A percentile compares a stretch with the other conserved stretches of the same genome.
Conservation (phyloP, 2,888 invertebrate genomes). For the Dasypogon diadema region DNA sequence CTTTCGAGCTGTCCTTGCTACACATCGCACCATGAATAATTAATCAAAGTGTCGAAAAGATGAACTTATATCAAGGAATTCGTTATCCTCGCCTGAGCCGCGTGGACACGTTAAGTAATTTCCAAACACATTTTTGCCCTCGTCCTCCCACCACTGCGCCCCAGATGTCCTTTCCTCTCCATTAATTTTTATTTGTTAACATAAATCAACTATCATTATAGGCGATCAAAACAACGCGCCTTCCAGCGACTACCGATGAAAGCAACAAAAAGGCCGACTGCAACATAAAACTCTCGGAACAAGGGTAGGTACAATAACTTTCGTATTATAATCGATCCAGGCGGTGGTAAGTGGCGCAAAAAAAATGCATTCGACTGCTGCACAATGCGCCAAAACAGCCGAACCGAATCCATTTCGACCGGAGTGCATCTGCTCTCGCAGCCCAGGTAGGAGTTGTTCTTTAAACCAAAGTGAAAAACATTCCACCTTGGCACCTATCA, state of each 20-base stretch:
- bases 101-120: not conserved
- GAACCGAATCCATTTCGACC: conserved; percentile 24
- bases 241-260: conserved; percentile 22
- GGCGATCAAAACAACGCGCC: conserved; percentile 42
- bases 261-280: not conserved
- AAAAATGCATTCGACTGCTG: conserved; percentile 31
- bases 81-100: not conserved
- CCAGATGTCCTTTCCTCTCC: conserved; percentile 27
- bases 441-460: not conserved
- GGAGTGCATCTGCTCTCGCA: conserved; percentile 7
- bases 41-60: conserved; percentile 28
- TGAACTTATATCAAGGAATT: conserved; percentile 3
- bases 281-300: conserved; percentile 3
- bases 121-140: not conserved
- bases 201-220: conserved; percentile 33
- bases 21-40: conserved; percentile 24
- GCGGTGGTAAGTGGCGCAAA: conserved; percentile 2
- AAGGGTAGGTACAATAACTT: conserved; percentile 36
- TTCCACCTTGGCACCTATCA: conserved; percentile 24
- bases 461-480: conserved; percentile 15
- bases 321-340: conserved; percentile 16
- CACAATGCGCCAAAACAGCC: conserved; percentile 21
- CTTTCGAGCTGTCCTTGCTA: conserved; percentile 29
- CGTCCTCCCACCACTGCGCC: not conserved
- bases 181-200: conserved; percentile 40